Percentiles rank a stretch among this genome's conserved stretches.
Conservation (phyloP, 2,113 vertebrate species). For the Anas platyrhynchos region DNA sequence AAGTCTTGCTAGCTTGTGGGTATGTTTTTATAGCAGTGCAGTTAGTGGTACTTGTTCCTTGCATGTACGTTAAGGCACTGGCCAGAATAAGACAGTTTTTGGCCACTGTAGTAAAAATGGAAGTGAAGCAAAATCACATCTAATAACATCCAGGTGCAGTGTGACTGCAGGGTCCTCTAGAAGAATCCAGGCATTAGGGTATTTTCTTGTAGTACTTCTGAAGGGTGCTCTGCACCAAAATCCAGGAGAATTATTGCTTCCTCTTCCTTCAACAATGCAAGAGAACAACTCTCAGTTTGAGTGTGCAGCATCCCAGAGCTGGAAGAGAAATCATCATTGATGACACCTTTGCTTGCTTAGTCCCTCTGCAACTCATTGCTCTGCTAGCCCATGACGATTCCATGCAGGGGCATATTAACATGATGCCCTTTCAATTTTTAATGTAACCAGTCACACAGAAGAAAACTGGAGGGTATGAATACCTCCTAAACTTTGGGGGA, state of each 20-base stretch:
- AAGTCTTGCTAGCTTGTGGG: neutral
- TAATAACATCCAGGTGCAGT: neutral
- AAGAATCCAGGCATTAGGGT: neutral
- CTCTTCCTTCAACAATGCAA: neutral
- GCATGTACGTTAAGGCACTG: neutral
- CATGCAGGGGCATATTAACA: neutral
- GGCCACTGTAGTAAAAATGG: neutral
- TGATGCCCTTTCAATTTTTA: neutral
- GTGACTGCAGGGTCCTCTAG: neutral
- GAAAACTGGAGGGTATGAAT: neutral
- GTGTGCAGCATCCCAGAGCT: neutral
- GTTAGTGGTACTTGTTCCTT: neutral
- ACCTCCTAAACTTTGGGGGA: neutral
- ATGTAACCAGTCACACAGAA: neutral
- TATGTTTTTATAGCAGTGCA: neutral
- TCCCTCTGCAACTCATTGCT: neutral
- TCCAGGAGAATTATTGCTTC: fast-evolving
- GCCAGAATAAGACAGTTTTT: neutral
- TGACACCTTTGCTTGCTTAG: neutral
- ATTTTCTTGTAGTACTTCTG: neutral
- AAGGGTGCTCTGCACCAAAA: fast-evolving
- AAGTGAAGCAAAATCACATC: neutral
- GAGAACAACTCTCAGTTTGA: neutral
- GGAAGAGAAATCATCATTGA: neutral
- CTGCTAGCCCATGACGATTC: neutral